Evolutionary conservation across 2,113 vertebrate species (phyloP), one percentile per base, ranked within the genome.

Genomic region (Erythrocebus patas): DNA sequence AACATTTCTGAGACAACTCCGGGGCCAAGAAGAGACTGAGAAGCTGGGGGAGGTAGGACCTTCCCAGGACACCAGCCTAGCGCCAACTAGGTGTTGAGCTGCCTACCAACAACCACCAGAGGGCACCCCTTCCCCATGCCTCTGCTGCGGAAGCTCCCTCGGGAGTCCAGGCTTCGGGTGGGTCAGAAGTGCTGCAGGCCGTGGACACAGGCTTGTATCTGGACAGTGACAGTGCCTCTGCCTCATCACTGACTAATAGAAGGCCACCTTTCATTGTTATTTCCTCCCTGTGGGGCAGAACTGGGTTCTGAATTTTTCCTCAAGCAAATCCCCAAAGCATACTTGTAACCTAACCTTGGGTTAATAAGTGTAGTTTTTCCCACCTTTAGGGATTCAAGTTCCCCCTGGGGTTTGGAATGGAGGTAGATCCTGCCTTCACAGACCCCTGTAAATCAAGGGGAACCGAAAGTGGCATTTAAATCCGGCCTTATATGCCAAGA

Each of bases 31-130:
- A 80, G n/a, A 79, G 6, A 32, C 8, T 7, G 32, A 59, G 9
- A 45, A 57, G 3, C 6, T 50, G 1, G 4, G 6, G 45, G 32
- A 52, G 25, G 76, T 50, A 7, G 27, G 11, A 79, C 40, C 40
- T 27, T 81, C 23, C 23, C 35, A 18, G 68, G n/a, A 55, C 50
- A 5, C 45, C 35, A 35, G 57, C 38, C 6, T 20, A 11, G 52
- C 0, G 20, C 45, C 73, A 45, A 10, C 20, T 32, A 30, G 55
- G 22, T 50, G 43, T 32, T 78, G 90, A 18, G 59, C 13, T 16
- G 8, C 30, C 75, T 4, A 3, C 10, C 13, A 83, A 2, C 8
- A 1, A 66, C 87, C 97, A 89, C 55, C 17, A 97, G 97, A 81
- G 87, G 89, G 97, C n/a, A 75, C 13, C 40, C 40, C 4, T 12